phyloP scores from a whole-genome alignment of 2,888 invertebrate species.

The Synergus umbraculus region DNA sequence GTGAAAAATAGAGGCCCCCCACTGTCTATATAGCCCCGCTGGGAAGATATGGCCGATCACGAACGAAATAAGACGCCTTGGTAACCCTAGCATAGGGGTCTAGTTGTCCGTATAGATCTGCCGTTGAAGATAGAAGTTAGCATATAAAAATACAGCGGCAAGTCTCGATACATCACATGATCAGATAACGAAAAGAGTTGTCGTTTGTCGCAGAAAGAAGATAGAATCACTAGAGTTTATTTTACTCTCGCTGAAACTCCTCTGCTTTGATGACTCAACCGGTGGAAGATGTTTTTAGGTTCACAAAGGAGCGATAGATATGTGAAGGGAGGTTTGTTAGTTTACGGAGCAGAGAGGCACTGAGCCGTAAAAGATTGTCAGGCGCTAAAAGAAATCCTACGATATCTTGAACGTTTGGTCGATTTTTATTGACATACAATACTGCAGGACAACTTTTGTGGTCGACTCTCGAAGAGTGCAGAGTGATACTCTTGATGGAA shows the following conservation, averaged over 20 bases:
- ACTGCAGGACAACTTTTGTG: conserved; percentile 53
- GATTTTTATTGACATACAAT: conserved; percentile 67
- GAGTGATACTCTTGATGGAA: conserved; percentile 46
- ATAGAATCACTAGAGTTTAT: conserved; percentile 29
- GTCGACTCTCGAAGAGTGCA: conserved; percentile 50
- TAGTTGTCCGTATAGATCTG: conserved; percentile 48
- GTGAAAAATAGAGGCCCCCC: background rate
- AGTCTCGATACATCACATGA: conserved; percentile 47
- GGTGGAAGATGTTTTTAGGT: conserved; percentile 7
- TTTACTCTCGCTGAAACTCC: conserved; percentile 6
- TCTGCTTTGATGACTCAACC: conserved; percentile 34
- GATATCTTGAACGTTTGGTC: conserved; percentile 55
- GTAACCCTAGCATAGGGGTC: conserved; percentile 50
- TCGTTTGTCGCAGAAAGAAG: conserved; percentile 39
- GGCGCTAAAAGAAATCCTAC: conserved; percentile 8
- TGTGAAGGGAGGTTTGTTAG: background rate
- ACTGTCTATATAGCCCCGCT: background rate
- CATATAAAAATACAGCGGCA: conserved; percentile 46
- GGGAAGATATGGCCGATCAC: conserved; percentile 27
- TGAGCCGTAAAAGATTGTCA: conserved; percentile 53
- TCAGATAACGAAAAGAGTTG: conserved; percentile 50
- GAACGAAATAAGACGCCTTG: conserved; percentile 47
- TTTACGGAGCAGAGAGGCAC: conserved; percentile 31
- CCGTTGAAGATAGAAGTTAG: conserved; percentile 47
- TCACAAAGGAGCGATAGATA: background rate